Evolutionary conservation across 2,113 vertebrate genomes (phyloP), one percentile per base, ranked within the genome.

Genomic region (Prietella phreatophila): DNA sequence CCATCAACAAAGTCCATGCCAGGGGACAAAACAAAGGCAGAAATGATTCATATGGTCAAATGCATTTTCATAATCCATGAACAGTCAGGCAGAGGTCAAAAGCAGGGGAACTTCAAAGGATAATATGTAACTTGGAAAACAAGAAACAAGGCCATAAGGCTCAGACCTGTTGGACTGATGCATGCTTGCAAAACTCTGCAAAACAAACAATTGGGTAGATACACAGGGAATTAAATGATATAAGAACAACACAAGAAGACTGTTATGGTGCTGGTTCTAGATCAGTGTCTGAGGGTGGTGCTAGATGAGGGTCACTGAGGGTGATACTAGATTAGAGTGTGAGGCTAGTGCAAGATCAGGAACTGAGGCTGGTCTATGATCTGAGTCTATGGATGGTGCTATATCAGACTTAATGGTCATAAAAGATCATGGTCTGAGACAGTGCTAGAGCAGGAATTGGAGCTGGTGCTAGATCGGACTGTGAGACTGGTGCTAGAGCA

Each of bases 61-160:
- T 58, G 53, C 9, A 58, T 82, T 60, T 82, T 25, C 80, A 81
- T 81, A 81, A 81, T 60, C 19, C 30, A 58, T 82, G 55, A 82
- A 82, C 22, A 60, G 30, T 60, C 30, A 60, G 13, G 76, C 76
- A 82, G 50, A 27, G 53, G 79, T 81, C 17, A 82, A 60, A 60
- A 36, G 33, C 55, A 60, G 33, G 39, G 30, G 22, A 82, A 36
- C 25, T 39, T 61, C 20, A 61, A 82, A 60, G 17, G 61, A 82
- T 58, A 30, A 8, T 58, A 58, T 76, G 73, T 5, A 76, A 76
- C 73, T 50, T 76, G 6, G 6, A 7, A 60, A 60, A 22, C 55
- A 60, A 56, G 78, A 13, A 39, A 39, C 20, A 36, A 60, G 33
- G 17, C 53, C n/a, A 78, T 30, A 30, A 56, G 19, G 30, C 33